Evolutionary conservation across 2,113 vertebrate genomes (phyloP), one percentile per base, ranked within the genome.

Genomic region (Oryzias woworae): DNA sequence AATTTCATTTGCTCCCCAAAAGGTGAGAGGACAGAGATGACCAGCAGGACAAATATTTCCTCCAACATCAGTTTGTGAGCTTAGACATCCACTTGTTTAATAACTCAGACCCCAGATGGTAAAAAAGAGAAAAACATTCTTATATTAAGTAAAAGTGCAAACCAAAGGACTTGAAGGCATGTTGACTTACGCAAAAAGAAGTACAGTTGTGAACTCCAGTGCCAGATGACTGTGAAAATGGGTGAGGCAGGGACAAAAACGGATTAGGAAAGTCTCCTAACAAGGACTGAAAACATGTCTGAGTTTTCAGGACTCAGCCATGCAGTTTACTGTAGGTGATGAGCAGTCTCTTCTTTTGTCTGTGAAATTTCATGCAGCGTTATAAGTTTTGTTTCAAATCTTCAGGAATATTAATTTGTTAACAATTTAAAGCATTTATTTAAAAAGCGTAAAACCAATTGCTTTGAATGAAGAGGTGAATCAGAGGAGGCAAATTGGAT

Each of bases 401-500:
- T 78, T 73, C 69, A 49, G 62, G 71, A 84, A 88, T 84, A 87
- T 88, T 87, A 88, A 89, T 82, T 62, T 72, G 78, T 74, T 85
- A 91, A 91, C 85, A 81, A 65, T 84, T 83, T 89, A 82, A 88
- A 83, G 80, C 75, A 80, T 83, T 79, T 69, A 75, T 84, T 78
- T 81, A 72, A 83, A 85, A 78, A 69, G 67, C 69, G 58, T 54
- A 85, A 58, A 78, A 50, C 58, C 85, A 88, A 88, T 66, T 78
- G 75, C 45, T 28, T 49, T 47, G 75, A 86, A 81, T 89, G 79
- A 92, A 89, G 90, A 85, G 79, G 73, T 86, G 88, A 90, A 92
- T 92, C 87, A 83, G 74, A 88, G 77, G 77, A 83, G 64, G 79
- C 70, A 85, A 92, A 90, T 89, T 87, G 78, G 88, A 92, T 90